Base-by-base conservation (phyloP, 2,797 vertebrate genomes). In the Acrocephalus scirpaceus region DNA sequence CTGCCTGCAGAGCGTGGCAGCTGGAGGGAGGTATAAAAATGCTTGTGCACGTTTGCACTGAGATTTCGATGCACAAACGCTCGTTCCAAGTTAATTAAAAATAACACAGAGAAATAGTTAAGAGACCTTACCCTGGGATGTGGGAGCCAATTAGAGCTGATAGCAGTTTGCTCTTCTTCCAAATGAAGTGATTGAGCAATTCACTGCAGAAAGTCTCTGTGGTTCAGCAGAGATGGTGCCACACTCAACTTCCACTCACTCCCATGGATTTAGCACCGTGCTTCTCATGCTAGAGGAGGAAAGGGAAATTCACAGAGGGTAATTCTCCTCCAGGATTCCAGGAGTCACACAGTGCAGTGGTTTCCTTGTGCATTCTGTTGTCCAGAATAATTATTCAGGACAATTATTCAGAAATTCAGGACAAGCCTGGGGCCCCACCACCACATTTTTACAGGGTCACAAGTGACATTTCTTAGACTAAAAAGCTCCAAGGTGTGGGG, bases 41-140 rank as follows among this genome's bases (percentile, higher is more conserved):
- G 15, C 38, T 15, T 26, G 44, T 26, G 34, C 47, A 23, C 2
- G 0, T 47, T 50, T 64, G 45, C 32, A 13, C 40, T 53, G 54
- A 40, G 83, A n/a, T 51, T 75, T 77, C 29, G 5, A 1, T 12
- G 62, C 1, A 2, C 36, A 90, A 92, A 42, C 5, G 21, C 22
- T 75, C 20, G 1, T 56, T 86, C 50, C 40, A 47, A 87, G 40
- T 86, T 54, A 62, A 93, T 88, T 81, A 40, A 81, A 95, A 86
- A 34, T 29, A 40, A 42, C 27, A 36, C 26, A 27, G 23, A 45
- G 60, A 89, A 94, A 29, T 0, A 65, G 74, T 51, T 62, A 36
- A 23, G 71, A 79, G 85, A 65, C 48, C 45, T 89, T 23, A 36
- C 34, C 36, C 44, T 66, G 45, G 76, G 83, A 81, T 32, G 20